Evolutionary conservation across 2,797 vertebrate genomes (phyloP), one percentile per base, ranked within the genome.

Genomic region (Bovichtus diacanthus): DNA sequence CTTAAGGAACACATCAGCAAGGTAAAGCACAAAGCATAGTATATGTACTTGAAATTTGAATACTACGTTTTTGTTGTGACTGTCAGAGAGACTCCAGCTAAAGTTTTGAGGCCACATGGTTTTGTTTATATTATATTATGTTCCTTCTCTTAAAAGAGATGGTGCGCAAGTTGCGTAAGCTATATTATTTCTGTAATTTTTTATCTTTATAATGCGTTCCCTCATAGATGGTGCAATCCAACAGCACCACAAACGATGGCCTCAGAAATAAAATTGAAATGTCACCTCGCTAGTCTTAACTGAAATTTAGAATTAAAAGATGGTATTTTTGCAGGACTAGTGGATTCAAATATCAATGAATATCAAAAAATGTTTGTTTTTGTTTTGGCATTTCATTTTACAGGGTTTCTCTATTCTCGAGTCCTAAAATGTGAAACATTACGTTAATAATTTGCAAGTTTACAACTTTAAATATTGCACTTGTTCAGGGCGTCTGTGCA

Each of bases 1-100:
- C 84, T 96, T 97, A 87, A 95, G 97, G 89, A 98, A 96, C 92
- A 95, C 96, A 79, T 97, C 98, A 83, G 96, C 96, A 91, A 99
- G 98, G 98, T 99, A 95, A 62, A 65, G 15, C 9, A 8, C 6
- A 43, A 15, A 74, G n/a, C 47, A 41, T 6, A 59, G 64, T 5
- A 29, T 54, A 50, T 61, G 5, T n/a, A 46, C 63, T 61, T 47
- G 13, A 65, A 18, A 59, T 9, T 16, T 65, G 3, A 58, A 50
- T 62, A 12, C 25, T 6, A 23, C 53, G 12, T 25, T 47, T 59
- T 67, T 53, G 12, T 49, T 63, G 18, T 0, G 3, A 49, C 6
- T 3, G 13, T 55, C 5, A n/a, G 19, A 23, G 6, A 18, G 25
- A 46, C 19, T 43, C 2, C 19, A 62, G 18, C 23, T 39, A 6